Conservation (phyloP, 2,797 vertebrate species). For the Halcyon smyrnensis region DNA sequence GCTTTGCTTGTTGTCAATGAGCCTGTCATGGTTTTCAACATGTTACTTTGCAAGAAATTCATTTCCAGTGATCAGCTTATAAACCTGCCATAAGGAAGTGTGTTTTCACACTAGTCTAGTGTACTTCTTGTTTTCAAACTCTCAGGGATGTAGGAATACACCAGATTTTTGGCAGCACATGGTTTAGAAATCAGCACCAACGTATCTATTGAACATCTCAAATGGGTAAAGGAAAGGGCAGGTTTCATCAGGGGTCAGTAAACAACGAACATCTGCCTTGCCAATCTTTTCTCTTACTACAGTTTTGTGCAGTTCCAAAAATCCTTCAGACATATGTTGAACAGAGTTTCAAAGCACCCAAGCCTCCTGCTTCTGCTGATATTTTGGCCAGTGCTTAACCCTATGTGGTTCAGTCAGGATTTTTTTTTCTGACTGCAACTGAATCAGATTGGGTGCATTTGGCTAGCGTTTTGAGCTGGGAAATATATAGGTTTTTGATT, state of each 20-base stretch:
- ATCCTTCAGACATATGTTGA: slow-evolving; percentile 74
- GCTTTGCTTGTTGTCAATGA: slow-evolving; percentile 77
- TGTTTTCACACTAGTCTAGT: slow-evolving; percentile 74
- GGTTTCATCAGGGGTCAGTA: slow-evolving; percentile 72
- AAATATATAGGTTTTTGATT: neutral
- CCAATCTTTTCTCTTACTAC: slow-evolving; percentile 63
- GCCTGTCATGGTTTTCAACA: slow-evolving; percentile 78
- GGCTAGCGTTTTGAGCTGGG: neutral
- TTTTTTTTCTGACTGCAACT: slow-evolving; percentile 1
- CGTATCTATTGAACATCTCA: slow-evolving; percentile 76
- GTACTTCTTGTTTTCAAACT: slow-evolving; percentile 76
- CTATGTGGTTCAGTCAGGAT: slow-evolving; percentile 50
- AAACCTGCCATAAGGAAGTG: slow-evolving; percentile 74
- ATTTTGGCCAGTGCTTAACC: slow-evolving; percentile 74
- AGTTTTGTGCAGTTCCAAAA: slow-evolving; percentile 67
- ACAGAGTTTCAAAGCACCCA: slow-evolving; percentile 69
- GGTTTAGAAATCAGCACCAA: slow-evolving; percentile 74
- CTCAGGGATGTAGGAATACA: slow-evolving; percentile 75
- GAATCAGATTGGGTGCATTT: neutral
- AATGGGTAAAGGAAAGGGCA: slow-evolving; percentile 75
- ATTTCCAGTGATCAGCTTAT: slow-evolving; percentile 74
- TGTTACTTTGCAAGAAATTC: slow-evolving; percentile 76
- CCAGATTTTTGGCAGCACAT: slow-evolving; percentile 76
- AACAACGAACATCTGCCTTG: slow-evolving; percentile 77
- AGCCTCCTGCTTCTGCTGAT: slow-evolving; percentile 68